Base-by-base conservation (phyloP, 2,797 vertebrate genomes). In the Xenops minutus region DNA sequence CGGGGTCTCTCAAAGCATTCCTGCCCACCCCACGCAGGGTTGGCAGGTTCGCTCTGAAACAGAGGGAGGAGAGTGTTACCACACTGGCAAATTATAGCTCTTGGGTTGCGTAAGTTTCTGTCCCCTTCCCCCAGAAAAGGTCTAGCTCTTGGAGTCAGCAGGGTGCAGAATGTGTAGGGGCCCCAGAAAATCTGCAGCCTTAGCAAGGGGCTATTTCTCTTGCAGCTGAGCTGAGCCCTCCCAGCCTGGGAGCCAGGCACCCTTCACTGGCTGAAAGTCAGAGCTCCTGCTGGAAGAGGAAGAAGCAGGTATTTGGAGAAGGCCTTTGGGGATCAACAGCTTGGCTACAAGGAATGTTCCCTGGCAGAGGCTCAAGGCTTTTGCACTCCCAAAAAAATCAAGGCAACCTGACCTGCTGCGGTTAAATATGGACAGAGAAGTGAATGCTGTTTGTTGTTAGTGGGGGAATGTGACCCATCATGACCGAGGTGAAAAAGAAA, bases 251-350 rank as follows among this genome's bases (percentile, higher is more conserved):
- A 56, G 34, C 64, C 48, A 61, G 59, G 39, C 64, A 43, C 27
- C 5, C 17, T 26, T 32, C 22, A 0, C 67, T 9, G 67, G 37
- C 63, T 69, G 78, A 32, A 8, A 68, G 44, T n/a, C 74, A 69
- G 71, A 30, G 15, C 59, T 85, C 24, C 0, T 0, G 15, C 5
- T 32, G 73, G 41, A 71, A 77, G 72, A 69, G 75, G 79, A 79
- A 83, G 54, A 48, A 83, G 48, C 41, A 63, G 81, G 64, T 79
- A 94, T 93, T 71, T 79, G 36, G 67, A 87, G 55, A 94, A 93
- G 51, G 51, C 17, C 85, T 80, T 51, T 37, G 44, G 79, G 64
- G 61, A 83, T 8, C 0, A 2, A 11, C 29, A 63, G 72, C 44
- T 54, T 84, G 64, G n/a, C 88, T 92, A 64, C 6, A 6, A 63